Evolutionary conservation across 2,888 invertebrate species (phyloP).

Genomic region (Orchesellides sinensis): DNA sequence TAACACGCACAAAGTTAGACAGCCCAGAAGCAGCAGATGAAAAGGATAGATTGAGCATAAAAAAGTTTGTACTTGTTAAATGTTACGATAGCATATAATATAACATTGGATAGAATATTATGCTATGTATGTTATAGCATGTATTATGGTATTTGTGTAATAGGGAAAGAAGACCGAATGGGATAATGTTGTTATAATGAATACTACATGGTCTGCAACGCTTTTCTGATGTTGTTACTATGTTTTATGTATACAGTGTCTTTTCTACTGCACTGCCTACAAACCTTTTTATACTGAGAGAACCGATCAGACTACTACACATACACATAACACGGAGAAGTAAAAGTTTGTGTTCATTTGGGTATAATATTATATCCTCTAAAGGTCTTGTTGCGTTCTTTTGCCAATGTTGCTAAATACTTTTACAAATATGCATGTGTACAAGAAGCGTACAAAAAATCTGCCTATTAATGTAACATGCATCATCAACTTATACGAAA

Average conservation of each 20-base stretch:
- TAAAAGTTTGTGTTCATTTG: neutral
- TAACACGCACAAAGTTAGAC: too few species aligned
- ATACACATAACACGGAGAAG: neutral
- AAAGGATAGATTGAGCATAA: constrained; percentile 8
- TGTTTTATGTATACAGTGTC: too few species aligned
- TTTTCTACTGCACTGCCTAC: too few species aligned
- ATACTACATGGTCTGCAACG: neutral
- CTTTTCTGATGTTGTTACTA: neutral
- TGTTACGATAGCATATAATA: neutral
- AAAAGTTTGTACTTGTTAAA: constrained; percentile 2
- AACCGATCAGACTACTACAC: neutral
- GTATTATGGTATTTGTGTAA: neutral
- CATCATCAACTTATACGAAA: too few species aligned
- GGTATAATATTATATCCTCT: neutral
- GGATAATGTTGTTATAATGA: constrained; percentile 21
- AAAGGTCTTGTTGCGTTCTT: constrained; percentile 8
- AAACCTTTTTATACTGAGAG: neutral
- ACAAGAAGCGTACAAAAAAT: neutral
- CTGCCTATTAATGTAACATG: neutral
- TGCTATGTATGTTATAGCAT: neutral
- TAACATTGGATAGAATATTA: neutral
- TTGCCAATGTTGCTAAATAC: constrained; percentile 14
- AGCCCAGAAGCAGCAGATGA: neutral
- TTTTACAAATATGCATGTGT: constrained; percentile 5
- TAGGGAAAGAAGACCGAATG: constrained; percentile 21